Evolutionary conservation across 2,888 invertebrate species (phyloP), one percentile per base, ranked within the genome.

Genomic region (Drosophila merina): DNA sequence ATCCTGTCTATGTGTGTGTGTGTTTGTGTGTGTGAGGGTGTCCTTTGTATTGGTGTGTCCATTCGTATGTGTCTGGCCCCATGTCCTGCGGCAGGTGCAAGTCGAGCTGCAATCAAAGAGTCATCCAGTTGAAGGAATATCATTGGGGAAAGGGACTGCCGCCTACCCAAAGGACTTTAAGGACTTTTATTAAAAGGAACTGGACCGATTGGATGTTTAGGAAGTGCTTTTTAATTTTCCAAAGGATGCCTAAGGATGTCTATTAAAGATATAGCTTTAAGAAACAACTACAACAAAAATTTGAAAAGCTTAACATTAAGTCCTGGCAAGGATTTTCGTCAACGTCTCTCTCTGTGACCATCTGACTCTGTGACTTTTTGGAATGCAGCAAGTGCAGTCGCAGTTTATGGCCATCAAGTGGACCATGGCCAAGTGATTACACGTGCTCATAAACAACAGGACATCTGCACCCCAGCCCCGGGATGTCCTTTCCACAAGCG

Each of bases 351-450:
- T 20, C 20, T 20, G 20, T 20, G 20, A 20, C 20, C 2, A 1
- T 20, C 2, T 20, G 20, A 20, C 20, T 20, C 20, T 20, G 20
- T 20, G 20, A 20, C 38, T 9, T 38, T 42, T 8, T 20, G 30
- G 42, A 25, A 20, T 31, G 54, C 44, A 42, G 10, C 10, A 57
- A 44, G 20, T 33, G 52, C 42, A 52, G 52, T 58, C 52, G 62
- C 62, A 63, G 62, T 63, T 63, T 49, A 62, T 63, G 62, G 63
- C 62, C 60, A 78, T 78, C 70, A 82, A 82, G 86, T 86, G 76
- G 75, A 67, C 60, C 80, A 73, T 81, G 79, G 62, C 51, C 75
- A 66, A 81, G 82, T 77, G 83, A 84, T 87, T 84, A 84, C 79
- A 81, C 75, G 72, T 79, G 63, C 73, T 62, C 76, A 87, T 86